Percentiles rank a stretch among this genome's conserved stretches.
These are phyloP conservation scores for Prionailurus bengalensis DNA, from an alignment of 2,113 vertebrate species.

Conservation along the genomic window DNA sequence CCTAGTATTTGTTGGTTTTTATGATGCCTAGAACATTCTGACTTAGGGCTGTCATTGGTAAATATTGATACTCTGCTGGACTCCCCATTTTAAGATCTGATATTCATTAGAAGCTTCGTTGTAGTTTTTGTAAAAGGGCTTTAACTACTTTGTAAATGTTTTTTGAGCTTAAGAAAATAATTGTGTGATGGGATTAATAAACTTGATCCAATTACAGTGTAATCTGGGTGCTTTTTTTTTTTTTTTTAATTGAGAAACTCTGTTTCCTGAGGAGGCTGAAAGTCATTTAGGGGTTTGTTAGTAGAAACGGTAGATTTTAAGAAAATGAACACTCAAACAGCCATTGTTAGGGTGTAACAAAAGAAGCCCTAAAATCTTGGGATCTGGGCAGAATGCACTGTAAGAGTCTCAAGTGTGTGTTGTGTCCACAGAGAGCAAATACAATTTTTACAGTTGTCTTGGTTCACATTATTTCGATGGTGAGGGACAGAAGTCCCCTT, in stretches of 20 bases:
- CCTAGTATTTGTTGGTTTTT: background rate
- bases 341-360: slow-evolving; percentile 15
- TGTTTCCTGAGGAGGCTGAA: background rate
- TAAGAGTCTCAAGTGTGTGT: background rate
- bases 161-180: slow-evolving; percentile 32
- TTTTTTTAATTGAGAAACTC: background rate
- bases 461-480: background rate
- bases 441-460: background rate
- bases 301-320: slow-evolving; percentile 7
- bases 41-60: background rate
- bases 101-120: background rate
- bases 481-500: background rate
- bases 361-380: background rate
- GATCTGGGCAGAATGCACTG: background rate
- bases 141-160: slow-evolving; percentile 17
- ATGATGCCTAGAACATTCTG: background rate
- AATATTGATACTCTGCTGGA: background rate
- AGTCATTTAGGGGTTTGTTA: background rate
- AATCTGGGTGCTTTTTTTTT: background rate
- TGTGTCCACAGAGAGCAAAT: background rate
- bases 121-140: background rate
- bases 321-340: background rate
- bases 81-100: background rate
- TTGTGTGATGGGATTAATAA: background rate
- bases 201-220: background rate